Evolutionary conservation across 2,113 vertebrate species (phyloP).

Genomic region (Misgurnus mizolepis): DNA sequence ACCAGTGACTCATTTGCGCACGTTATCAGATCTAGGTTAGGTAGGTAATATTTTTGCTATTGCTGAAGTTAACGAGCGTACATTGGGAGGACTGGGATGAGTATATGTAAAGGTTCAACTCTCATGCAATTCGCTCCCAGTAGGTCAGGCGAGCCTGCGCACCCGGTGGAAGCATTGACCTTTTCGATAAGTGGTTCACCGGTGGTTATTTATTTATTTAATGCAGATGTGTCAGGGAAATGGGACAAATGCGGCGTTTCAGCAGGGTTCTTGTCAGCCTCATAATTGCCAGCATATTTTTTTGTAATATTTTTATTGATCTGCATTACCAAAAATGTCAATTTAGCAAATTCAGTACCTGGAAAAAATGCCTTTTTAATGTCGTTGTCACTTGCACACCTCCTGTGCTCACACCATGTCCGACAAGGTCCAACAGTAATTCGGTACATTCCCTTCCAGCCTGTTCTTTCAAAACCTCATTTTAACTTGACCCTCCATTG

Average conservation of each 20-base stretch:
- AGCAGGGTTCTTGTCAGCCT: slow-evolving; percentile 39
- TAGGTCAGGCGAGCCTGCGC: slow-evolving; percentile 42
- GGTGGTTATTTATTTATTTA: slow-evolving; percentile 28
- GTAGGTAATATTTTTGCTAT: slow-evolving; percentile 3
- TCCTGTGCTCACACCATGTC: slow-evolving; percentile 29
- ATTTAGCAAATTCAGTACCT: not conserved
- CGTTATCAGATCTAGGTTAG: slow-evolving; percentile 29
- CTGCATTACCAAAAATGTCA: no score
- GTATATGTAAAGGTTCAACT: slow-evolving; percentile 1
- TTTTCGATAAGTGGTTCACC: slow-evolving; percentile 44
- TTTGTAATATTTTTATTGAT: no score
- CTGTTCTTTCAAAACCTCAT: slow-evolving; percentile 30
- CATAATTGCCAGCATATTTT: not conserved
- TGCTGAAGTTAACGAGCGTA: slow-evolving; percentile 5
- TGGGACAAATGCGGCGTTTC: slow-evolving; percentile 38
- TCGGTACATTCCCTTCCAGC: slow-evolving; percentile 7
- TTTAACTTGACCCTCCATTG: slow-evolving; percentile 46
- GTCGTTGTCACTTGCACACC: not conserved
- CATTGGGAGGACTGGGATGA: slow-evolving; percentile 10
- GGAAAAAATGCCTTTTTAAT: not conserved
- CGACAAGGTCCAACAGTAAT: slow-evolving; percentile 21
- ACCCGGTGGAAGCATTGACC: slow-evolving; percentile 48
- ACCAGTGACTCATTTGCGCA: slow-evolving; percentile 29
- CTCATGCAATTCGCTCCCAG: slow-evolving; percentile 31
- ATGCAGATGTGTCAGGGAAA: slow-evolving; percentile 31